Evolutionary conservation across 2,113 vertebrate species (phyloP).

Genomic region (Callorhinus ursinus): DNA sequence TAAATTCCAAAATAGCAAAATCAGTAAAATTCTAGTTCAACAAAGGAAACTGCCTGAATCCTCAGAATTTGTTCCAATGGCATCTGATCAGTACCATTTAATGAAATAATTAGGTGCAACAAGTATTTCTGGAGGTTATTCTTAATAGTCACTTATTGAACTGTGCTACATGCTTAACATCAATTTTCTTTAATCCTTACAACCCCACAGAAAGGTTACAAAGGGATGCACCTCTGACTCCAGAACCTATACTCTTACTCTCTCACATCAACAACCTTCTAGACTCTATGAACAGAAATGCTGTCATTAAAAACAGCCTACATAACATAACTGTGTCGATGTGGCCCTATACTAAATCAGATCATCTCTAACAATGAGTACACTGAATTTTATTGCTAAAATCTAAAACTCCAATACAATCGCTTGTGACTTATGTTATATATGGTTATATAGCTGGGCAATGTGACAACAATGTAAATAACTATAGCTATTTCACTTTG

Average conservation of each 20-base stretch:
- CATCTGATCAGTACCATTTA: constrained; percentile 15
- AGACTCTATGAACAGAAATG: background rate
- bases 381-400: background rate
- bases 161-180: background rate
- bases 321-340: background rate
- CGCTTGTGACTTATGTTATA: background rate
- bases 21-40: background rate
- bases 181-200: background rate
- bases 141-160: background rate
- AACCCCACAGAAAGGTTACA: background rate
- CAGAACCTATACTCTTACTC: background rate
- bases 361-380: background rate
- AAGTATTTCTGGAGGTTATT: background rate
- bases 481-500: background rate
- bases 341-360: background rate
- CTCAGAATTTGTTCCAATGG: background rate
- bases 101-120: background rate
- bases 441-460: background rate
- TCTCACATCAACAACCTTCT: background rate
- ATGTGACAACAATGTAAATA: background rate
- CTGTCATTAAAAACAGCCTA: background rate
- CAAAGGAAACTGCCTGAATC: background rate
- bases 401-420: constrained; percentile 6
- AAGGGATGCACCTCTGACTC: background rate
- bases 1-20: constrained; percentile 48